Evolutionary conservation across 2,113 vertebrate genomes (phyloP), one percentile per base, ranked within the genome.

Genomic region (Monopterus albus): DNA sequence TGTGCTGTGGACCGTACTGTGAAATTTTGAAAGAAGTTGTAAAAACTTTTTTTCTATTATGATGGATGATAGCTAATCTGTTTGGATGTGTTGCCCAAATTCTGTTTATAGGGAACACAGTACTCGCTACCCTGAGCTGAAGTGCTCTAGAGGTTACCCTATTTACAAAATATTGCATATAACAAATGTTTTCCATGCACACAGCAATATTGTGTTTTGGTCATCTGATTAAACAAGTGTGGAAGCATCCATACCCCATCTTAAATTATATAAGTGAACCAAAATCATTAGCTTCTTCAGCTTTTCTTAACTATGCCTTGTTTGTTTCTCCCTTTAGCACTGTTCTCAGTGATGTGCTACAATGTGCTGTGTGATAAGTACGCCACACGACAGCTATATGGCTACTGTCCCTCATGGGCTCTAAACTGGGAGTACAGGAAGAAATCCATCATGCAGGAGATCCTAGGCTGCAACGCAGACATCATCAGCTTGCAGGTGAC

Each of bases 321-420:
- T 72, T 2, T 55, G 21, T 75, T 70, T 62, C 36, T 38, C 26
- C 28, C 50, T 21, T 45, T 92, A 99, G 97, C 96, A 39, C 94
- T 99, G 86, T 98, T 99, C 86, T 98, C 97, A 72, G 97, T 99
- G 87, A 99, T 99, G 97, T 98, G 97, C 93, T 99, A 99, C 94
- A 99, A 99, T 39, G 97, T 99, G 46, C 94, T 99, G 55, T 99
- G 97, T 91, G 97, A 99, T 88, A 99, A 99, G 82, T 99, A 98
- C 0, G 97, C 97, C 84, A 99, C 97, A 46, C 94, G 97, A 75
- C 97, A 98, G 93, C 93, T 99, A 47, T 99, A 99, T 51, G 97
- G 97, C 91, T 99, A 98, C 86, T 99, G 97, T 85, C 97, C 97
- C 0, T 95, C 97, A 15, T 99, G 97, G 97, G 97, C 97, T 26